phyloP scores from a whole-genome alignment of 2,888 invertebrate species.

The Nebria brevicollis region DNA sequence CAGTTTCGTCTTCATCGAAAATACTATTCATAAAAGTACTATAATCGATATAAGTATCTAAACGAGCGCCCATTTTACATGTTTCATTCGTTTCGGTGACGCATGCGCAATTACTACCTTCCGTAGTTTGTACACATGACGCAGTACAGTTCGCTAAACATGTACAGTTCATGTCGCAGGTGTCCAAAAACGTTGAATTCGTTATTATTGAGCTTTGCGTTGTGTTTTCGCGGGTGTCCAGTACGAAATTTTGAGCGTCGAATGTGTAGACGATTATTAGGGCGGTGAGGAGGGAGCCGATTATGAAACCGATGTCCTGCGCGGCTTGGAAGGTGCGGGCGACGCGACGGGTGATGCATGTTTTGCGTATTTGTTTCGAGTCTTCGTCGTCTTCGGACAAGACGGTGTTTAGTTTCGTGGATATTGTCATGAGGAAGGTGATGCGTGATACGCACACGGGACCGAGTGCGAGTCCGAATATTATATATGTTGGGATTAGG shows the following conservation, averaged over 20 bases:
- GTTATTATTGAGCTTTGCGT: neutral
- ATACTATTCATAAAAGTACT: slow-evolving; percentile 62
- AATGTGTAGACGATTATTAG: slow-evolving; percentile 20
- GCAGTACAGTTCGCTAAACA: slow-evolving; percentile 10
- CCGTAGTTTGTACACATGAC: neutral
- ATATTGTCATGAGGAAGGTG: slow-evolving; percentile 62
- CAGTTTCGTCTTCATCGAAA: slow-evolving; percentile 66
- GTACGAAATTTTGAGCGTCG: slow-evolving; percentile 16
- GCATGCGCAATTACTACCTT: neutral
- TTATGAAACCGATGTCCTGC: slow-evolving; percentile 68
- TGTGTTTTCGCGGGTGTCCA: slow-evolving; percentile 10
- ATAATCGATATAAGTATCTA: slow-evolving; percentile 51
- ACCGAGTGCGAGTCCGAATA: slow-evolving; percentile 70
- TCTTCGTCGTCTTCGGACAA: slow-evolving; percentile 63
- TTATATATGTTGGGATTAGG: slow-evolving; percentile 65
- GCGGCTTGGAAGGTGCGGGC: slow-evolving; percentile 68
- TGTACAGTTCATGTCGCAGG: slow-evolving; percentile 13
- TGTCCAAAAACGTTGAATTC: no score
- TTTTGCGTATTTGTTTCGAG: slow-evolving; percentile 54
- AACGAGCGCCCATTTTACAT: neutral
- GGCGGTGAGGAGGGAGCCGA: slow-evolving; percentile 62
- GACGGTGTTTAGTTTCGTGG: slow-evolving; percentile 61
- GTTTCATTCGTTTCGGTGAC: slow-evolving; percentile 26
- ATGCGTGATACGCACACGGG: slow-evolving; percentile 55
- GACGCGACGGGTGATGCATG: slow-evolving; percentile 63